Conservation (phyloP, 2,888 invertebrate genomes). For the Uropetala carovei region DNA sequence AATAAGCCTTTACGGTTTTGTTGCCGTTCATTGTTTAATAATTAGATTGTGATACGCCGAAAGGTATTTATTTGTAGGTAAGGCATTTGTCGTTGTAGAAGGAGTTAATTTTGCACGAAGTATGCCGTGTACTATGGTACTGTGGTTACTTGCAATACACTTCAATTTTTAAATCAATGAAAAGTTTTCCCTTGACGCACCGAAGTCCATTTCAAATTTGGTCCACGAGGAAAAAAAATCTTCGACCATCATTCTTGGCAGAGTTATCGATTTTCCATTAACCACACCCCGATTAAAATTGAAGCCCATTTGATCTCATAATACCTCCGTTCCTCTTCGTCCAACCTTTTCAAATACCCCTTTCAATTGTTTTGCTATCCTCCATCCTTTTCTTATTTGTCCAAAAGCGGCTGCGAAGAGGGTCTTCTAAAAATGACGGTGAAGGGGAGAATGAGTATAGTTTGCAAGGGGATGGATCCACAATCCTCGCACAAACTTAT, state of each 20-base stretch:
- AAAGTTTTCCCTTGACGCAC: no score
- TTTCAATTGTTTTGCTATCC: constrained; percentile 8
- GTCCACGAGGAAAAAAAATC: background rate
- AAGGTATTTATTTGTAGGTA: no score
- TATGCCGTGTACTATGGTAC: no score
- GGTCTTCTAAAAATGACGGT: background rate
- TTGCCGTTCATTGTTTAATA: no score
- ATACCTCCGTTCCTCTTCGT: background rate
- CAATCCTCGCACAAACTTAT: constrained; percentile 53
- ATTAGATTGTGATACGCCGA: no score
- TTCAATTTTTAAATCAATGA: no score
- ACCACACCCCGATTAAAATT: background rate
- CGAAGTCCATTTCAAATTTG: background rate
- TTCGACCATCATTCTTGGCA: constrained; percentile 15
- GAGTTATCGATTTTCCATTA: constrained; percentile 52
- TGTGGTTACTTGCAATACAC: no score
- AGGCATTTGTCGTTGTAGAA: no score
- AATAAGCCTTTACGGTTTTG: no score
- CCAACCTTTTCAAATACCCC: background rate
- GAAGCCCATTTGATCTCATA: constrained; percentile 20
- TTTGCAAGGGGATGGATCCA: background rate
- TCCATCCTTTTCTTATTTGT: background rate
- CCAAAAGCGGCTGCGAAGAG: background rate
- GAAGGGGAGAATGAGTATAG: background rate
- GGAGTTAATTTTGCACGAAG: no score